Conservation (phyloP, 2,113 vertebrate species). For the Neotragus moschatus region DNA sequence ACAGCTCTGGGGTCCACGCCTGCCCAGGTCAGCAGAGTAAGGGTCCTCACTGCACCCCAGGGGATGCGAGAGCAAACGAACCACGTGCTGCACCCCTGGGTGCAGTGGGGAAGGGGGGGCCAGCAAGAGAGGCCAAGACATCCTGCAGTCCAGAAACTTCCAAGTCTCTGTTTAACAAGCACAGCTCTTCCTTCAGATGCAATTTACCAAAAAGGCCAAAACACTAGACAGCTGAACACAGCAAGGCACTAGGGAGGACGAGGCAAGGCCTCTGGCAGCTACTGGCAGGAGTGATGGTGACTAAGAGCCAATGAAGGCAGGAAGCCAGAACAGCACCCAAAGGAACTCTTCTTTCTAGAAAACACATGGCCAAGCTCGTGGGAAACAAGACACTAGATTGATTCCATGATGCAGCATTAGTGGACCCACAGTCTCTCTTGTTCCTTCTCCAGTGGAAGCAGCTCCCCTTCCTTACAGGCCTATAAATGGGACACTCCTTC, state of each 20-base stretch:
- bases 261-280: neutral
- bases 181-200: neutral
- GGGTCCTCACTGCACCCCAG: neutral
- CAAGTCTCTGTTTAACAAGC: neutral
- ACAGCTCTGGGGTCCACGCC: accelerated
- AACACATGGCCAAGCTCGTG: neutral
- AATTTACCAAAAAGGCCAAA: neutral
- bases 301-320: neutral
- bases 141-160: neutral
- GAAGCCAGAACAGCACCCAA: neutral
- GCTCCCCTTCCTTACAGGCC: neutral
- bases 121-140: neutral
- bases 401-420: neutral
- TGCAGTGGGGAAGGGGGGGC: neutral
- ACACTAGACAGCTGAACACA: neutral
- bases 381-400: neutral
- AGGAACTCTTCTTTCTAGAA: neutral
- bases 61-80: neutral
- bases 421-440: neutral
- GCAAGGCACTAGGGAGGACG: neutral
- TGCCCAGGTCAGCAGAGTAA: neutral
- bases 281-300: neutral
- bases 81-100: neutral
- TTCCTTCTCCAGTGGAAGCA: neutral
- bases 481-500: neutral